Evolutionary conservation across 2,797 vertebrate species (phyloP), one percentile per base, ranked within the genome.

Genomic region (Gouania willdenowi): DNA sequence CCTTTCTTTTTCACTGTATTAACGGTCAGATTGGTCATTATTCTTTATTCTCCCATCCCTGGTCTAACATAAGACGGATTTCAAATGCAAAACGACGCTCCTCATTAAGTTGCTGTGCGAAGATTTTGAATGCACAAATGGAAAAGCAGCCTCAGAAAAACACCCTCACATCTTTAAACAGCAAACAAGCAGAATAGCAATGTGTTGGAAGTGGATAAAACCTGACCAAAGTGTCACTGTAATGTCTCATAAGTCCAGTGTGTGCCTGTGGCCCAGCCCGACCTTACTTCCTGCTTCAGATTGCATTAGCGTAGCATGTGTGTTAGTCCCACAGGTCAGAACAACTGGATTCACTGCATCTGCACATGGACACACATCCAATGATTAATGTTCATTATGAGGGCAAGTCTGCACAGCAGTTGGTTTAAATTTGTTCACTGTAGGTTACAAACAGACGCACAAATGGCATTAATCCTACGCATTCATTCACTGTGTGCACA

Each of bases 151-250:
- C 38, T 41, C 5, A 35, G 19, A 57, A 51, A 51, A 3, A 27
- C 33, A 33, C 26, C 32, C 17, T 8, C 24, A 27, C 27, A 36
- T 64, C 59, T 66, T 35, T 41, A 31, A 71, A 60, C 19, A 54
- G 36, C 34, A 16, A 10, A 18, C 26, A 34, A 54, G 36, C 34
- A 16, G 10, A 18, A 26, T 34, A 1, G 1, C 23, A 34, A 41
- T 32, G 39, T 32, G 39, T 13, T 60, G 63, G 63, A 62, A 29
- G 21, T n/a, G 32, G 47, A 80, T 74, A 45, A 75, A 82, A 82
- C 67, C 53, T 8, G n/a, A 27, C 22, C 13, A 18, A 58, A 53
- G 22, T 38, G 53, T 76, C 69, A 41, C 31, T 6, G 2, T 26
- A 23, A 32, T 33, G 11, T 41, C 59, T 41, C n/a, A 1, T 52